Evolutionary conservation across 2,797 vertebrate species (phyloP), one percentile per base, ranked within the genome.

Genomic region (Schizothorax lantsangensis): DNA sequence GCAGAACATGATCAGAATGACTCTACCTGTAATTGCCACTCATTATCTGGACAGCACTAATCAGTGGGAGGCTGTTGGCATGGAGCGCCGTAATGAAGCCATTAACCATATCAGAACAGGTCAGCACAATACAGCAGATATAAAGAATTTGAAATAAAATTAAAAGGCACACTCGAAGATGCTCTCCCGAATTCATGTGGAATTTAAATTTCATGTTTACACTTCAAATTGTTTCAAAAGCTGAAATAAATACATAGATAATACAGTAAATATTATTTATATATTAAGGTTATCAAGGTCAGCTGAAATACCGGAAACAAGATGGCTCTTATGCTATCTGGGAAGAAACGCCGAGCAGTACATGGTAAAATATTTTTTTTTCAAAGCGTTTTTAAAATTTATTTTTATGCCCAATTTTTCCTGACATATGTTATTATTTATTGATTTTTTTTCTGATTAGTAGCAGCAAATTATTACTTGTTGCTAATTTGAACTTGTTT

Each of bases 1-100:
- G 88, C 95, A 97, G 90, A 98, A 95, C 92, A 97, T 98, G 96
- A 94, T 95, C 0, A 0, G 1, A 10, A 93, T 97, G 95, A 98
- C 97, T 0, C 92, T 97, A 17, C 95, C 96, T 0, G 85, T 97
- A 83, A 98, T 97, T 7, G 97, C 97, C 0, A 92, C 95, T 10
- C 92, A 89, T 17, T 99, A 97, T 92, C 91, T 99, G 91, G 98
- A 99, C 88, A 90, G 12, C 62, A 97, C 96, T 0, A 84, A 88
- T 0, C 96, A 98, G 72, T 99, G 97, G 98, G 96, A 97, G 3
- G 72, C 14, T 57, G 79, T 49, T 73, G 88, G 96, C 0, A 0
- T 96, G 0, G 11, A 92, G 0, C 95, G 91, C 33, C 93, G 97
- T 0, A 0, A 43, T 0, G 87, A 91, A 0, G 94, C 96, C 36